Evolutionary conservation across 1,140 invertebrate genomes (phyloP), one percentile per base, ranked within the genome.

Genomic region (Colletes latitarsis): DNA sequence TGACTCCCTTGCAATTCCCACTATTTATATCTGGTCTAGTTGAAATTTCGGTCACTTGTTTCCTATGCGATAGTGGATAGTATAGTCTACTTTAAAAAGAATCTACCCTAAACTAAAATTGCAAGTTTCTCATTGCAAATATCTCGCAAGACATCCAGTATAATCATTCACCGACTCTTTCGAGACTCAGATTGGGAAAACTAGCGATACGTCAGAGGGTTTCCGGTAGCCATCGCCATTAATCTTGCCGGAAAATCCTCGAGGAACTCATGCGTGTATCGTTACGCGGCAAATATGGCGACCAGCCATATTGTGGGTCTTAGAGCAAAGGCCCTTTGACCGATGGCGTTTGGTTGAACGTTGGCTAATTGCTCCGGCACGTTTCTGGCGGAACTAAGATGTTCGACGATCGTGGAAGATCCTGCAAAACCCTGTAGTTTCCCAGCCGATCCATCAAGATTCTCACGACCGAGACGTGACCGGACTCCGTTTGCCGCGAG

Each of bases 381-480:
- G 71, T 43, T 72, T 10, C 53, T 55, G 70, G 21, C 63, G 69
- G 63, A 52, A 30, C 21, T 9, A 63, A 41, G n/a, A 66, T 63
- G 67, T 69, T 77, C 52, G 14, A 21, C 39, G 53, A 69, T 85
- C 60, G 15, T 30, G 46, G 70, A 49, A 15, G 57, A 17, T 72
- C 41, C 30, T 3, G 63, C 55, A 41, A n/a, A 68, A 30, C 49
- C 46, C 19, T 39, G 10, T 12, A 1, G 62, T 76, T 80, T 77
- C 76, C 43, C 12, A 39, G 41, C 43, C 69, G 69, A 76, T 86
- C 70, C 58, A 83, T 87, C 84, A 83, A 19, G 71, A 14, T 64
- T 53, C 60, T 74, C 30, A 39, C 5, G 4, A 5, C 19, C 5
- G 9, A 10, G 57, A 69, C 57, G 46, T 70, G 67, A 30, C 67